phyloP scores from a whole-genome alignment of 2,797 vertebrate genomes.

The Lepidocolaptes lacrymiger region DNA sequence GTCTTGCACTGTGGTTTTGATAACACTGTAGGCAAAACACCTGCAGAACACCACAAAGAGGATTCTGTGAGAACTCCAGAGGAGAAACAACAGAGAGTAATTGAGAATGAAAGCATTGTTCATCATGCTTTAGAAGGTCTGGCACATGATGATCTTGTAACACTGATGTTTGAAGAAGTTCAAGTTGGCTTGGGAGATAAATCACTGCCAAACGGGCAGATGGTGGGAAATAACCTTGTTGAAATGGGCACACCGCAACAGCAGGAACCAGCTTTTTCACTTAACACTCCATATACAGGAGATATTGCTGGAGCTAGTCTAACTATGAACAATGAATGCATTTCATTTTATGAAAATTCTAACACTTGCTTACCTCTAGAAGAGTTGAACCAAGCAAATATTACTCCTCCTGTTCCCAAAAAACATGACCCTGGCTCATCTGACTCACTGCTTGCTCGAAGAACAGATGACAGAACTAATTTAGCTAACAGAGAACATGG shows the following conservation, averaged over 20 bases:
- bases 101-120: constrained; percentile 29
- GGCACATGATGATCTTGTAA: constrained; percentile 75
- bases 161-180: constrained; percentile 80
- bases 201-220: neutral
- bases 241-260: neutral
- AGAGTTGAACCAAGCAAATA: neutral
- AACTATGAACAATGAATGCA: neutral
- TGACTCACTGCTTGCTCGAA: neutral
- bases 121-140: constrained; percentile 77
- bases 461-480: neutral
- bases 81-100: neutral
- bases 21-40: neutral
- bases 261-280: neutral
- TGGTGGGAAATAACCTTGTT: neutral
- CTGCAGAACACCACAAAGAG: neutral
- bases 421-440: neutral
- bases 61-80: neutral
- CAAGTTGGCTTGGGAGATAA: constrained; percentile 43
- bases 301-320: neutral
- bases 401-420: neutral
- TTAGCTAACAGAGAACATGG: neutral
- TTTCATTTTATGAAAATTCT: neutral
- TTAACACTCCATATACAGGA: neutral
- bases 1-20: neutral
- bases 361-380: neutral